phyloP scores from a whole-genome alignment of 2,797 vertebrate species.

The Lepilemur septentrionalis region DNA sequence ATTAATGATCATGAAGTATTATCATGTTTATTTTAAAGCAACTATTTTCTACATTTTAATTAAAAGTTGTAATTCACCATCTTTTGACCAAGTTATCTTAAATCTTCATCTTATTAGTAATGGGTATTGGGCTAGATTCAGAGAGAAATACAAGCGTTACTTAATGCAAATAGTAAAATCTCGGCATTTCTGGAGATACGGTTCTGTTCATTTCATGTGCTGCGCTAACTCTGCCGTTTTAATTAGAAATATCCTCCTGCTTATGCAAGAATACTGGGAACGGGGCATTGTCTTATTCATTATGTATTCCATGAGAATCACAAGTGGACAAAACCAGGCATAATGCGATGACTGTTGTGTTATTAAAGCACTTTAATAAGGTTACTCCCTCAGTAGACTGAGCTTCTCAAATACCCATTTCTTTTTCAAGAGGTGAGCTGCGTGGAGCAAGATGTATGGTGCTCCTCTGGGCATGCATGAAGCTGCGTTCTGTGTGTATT shows the following conservation, averaged over 20 bases:
- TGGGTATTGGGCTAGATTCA: slow-evolving; percentile 80
- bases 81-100: slow-evolving; percentile 85
- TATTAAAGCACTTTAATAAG: slow-evolving; percentile 83
- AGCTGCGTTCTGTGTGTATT: not conserved
- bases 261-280: slow-evolving; percentile 81
- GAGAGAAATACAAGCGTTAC: slow-evolving; percentile 84
- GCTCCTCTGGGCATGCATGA: not conserved
- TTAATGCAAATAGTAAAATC: slow-evolving; percentile 87
- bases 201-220: slow-evolving; percentile 81
- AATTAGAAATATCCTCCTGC: slow-evolving; percentile 85
- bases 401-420: slow-evolving; percentile 76
- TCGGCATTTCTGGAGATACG: slow-evolving; percentile 82
- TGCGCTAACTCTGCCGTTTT: slow-evolving; percentile 82
- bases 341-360: slow-evolving; percentile 81
- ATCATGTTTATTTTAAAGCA: slow-evolving; percentile 84
- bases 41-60: slow-evolving; percentile 85
- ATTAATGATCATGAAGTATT: slow-evolving; percentile 80
- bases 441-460: not conserved
- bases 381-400: slow-evolving; percentile 75
- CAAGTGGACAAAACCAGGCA: slow-evolving; percentile 82
- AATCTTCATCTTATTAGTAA: slow-evolving; percentile 86
- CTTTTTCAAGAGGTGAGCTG: slow-evolving; percentile 42
- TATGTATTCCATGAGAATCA: slow-evolving; percentile 80
- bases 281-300: slow-evolving; percentile 81
- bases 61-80: slow-evolving; percentile 87